phyloP scores from a whole-genome alignment of 2,113 vertebrate species.

The Tympanuchus pallidicinctus region DNA sequence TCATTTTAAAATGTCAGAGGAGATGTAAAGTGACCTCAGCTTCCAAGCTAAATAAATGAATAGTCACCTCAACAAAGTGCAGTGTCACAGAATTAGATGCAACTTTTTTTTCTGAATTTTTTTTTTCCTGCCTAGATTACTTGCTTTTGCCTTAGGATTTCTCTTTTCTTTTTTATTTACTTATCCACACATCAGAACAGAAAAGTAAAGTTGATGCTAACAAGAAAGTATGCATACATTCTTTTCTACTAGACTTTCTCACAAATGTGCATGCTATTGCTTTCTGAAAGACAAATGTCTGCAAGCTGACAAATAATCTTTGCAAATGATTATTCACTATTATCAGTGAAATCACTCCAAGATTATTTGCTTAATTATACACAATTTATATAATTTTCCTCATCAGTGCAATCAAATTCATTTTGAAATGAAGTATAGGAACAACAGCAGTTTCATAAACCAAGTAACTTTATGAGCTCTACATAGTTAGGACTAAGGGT shows the following conservation, averaged over 20 bases:
- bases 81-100: background rate
- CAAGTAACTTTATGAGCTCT: background rate
- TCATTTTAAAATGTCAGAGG: background rate
- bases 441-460: background rate
- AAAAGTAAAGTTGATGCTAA: background rate
- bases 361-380: conserved; percentile 19
- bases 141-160: background rate
- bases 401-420: background rate
- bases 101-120: background rate
- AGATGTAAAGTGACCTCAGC: background rate
- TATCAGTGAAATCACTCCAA: background rate
- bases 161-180: background rate
- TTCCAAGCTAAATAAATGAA: background rate
- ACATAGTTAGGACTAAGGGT: background rate
- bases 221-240: background rate
- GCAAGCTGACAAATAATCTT: conserved; percentile 1
- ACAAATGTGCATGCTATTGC: background rate
- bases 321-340: conserved; percentile 9
- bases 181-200: background rate
- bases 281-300: background rate
- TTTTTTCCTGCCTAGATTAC: background rate
- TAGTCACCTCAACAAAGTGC: background rate
- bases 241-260: background rate
- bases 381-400: background rate
- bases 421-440: background rate